A percentile compares a stretch with the other conserved stretches of the same genome.
phyloP scores from a whole-genome alignment of 2,797 vertebrate species.

The Spondyliosoma cantharus region DNA sequence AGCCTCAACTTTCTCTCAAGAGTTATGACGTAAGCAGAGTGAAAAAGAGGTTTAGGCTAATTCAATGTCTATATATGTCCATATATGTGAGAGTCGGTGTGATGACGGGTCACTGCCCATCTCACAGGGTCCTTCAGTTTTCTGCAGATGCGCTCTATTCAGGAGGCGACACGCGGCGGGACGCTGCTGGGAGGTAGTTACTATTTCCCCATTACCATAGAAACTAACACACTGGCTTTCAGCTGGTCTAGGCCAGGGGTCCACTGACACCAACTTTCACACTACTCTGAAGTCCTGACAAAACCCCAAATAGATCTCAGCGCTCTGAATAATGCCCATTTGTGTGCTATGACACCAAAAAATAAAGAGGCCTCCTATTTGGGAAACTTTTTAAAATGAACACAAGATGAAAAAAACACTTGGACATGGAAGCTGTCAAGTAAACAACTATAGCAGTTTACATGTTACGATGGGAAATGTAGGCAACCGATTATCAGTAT shows the following conservation, averaged over 20 bases:
- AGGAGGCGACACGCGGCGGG: conserved; percentile 98
- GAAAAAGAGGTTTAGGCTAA: conserved; percentile 89
- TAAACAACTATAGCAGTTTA: neutral
- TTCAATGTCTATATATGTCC: conserved; percentile 77
- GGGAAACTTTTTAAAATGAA: conserved; percentile 46
- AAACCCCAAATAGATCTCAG: conserved; percentile 90
- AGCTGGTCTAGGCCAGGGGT: conserved; percentile 89
- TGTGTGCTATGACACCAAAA: conserved; percentile 78
- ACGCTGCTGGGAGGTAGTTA: conserved; percentile 93
- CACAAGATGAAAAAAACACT: conserved; percentile 42
- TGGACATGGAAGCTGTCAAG: conserved; percentile 7
- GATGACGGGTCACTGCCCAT: conserved; percentile 99
- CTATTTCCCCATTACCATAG: conserved; percentile 97
- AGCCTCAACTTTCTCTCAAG: conserved; percentile 89
- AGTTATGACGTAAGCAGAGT: conserved; percentile 94
- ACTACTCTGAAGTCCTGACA: conserved; percentile 88
- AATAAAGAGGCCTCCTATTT: conserved; percentile 64
- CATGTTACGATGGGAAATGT: neutral
- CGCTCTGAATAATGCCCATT: conserved; percentile 94
- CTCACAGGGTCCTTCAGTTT: conserved; percentile 92
- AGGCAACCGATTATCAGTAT: conserved; percentile 6
- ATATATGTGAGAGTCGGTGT: conserved; percentile 75
- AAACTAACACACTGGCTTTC: conserved; percentile 96
- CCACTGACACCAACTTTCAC: conserved; percentile 89
- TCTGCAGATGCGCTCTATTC: conserved; percentile 99